phyloP scores from a whole-genome alignment of 2,888 invertebrate species.

The Leptothorax acervorum region DNA sequence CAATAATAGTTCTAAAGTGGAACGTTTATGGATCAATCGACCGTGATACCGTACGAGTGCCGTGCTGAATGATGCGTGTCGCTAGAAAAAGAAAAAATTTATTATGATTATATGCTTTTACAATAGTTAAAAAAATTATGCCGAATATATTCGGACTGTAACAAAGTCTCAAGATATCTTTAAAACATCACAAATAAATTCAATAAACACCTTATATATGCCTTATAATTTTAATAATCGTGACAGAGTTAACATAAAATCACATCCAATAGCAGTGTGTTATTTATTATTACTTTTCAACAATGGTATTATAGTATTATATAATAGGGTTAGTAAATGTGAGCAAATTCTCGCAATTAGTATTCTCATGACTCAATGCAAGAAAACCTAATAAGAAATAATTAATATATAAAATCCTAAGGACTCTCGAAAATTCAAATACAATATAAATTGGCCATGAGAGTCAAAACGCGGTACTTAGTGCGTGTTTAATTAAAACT shows the following conservation, averaged over 20 bases:
- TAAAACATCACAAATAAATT: neutral
- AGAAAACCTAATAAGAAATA: too few species aligned
- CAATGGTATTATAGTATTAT: neutral
- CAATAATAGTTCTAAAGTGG: conserved; percentile 95
- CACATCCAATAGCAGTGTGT: neutral
- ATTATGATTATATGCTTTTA: neutral
- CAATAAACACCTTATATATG: neutral
- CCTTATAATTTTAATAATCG: neutral
- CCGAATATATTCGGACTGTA: neutral
- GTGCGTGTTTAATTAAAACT: too few species aligned
- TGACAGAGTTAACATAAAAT: neutral
- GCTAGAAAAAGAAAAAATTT: conserved; percentile 85
- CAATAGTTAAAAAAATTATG: conserved; percentile 20
- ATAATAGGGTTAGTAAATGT: neutral
- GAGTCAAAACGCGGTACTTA: too few species aligned
- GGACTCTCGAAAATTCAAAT: too few species aligned
- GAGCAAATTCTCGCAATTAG: neutral
- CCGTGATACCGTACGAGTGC: conserved; percentile 95
- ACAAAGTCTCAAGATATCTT: neutral
- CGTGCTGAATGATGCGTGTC: conserved; percentile 94
- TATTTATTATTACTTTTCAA: neutral
- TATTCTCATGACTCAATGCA: too few species aligned
- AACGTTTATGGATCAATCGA: conserved; percentile 94
- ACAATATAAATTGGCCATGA: too few species aligned
- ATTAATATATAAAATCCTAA: too few species aligned